phyloP scores from a whole-genome alignment of 2,113 vertebrate species.

The Alexandromys fortis region DNA sequence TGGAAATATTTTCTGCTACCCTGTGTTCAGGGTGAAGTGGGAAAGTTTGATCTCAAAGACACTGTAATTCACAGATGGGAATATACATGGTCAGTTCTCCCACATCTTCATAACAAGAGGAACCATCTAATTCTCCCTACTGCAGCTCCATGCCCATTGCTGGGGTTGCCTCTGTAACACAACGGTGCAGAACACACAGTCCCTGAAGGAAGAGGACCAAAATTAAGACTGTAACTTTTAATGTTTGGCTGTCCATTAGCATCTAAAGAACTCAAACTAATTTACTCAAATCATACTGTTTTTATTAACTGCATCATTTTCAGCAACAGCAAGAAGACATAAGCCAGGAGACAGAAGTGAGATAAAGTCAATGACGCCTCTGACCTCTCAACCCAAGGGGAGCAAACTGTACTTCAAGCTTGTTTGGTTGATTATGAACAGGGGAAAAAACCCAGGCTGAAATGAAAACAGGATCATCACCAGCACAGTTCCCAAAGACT shows the following conservation, averaged over 20 bases:
- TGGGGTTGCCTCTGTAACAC: not conserved
- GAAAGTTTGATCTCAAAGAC: not conserved
- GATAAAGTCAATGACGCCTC: not conserved
- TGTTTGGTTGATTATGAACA: not conserved
- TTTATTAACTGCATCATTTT: not conserved
- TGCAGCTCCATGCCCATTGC: not conserved
- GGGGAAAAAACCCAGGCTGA: not conserved
- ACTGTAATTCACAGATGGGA: not conserved
- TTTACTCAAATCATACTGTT: not conserved
- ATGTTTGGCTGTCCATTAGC: not conserved
- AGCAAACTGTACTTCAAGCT: not conserved
- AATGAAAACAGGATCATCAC: not conserved
- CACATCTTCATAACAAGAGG: conserved; percentile 27
- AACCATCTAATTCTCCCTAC: not conserved
- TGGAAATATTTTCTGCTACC: not conserved
- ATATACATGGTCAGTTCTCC: not conserved
- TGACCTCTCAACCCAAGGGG: not conserved
- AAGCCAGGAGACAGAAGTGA: not conserved
- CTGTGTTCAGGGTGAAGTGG: not conserved
- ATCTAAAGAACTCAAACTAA: conserved; percentile 31
- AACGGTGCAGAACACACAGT: not conserved
- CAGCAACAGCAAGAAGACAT: not conserved
- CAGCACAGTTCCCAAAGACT: not conserved
- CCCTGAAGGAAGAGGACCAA: not conserved
- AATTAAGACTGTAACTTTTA: not conserved